Evolutionary conservation across 2,797 vertebrate species (phyloP), one percentile per base, ranked within the genome.

Genomic region (Halcyon leucocephala): DNA sequence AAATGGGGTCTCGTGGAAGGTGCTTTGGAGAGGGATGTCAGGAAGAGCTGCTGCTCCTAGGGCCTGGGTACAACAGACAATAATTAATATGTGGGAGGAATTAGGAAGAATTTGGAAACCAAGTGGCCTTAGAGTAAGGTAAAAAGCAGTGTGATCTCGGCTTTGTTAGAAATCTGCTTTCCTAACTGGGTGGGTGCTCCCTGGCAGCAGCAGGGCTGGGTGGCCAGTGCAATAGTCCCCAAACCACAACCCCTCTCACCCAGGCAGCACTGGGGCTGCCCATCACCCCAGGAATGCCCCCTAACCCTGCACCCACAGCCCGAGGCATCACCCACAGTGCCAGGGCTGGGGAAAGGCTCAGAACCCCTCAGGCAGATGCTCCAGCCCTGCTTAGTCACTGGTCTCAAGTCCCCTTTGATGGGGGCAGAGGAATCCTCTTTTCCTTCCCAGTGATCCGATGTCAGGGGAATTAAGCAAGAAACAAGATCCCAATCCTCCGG

Each of bases 401-500:
- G 14, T 12, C 58, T 28, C 41, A 86, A 55, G 8, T n/a, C 65
- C 31, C 7, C 49, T 89, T 37, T 79, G 57, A 14, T 0, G 0
- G 10, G 48, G 26, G 31, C 18, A 55, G 64, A 46, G 29, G 79
- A 86, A 83, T 64, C 52, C 61, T 74, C 33, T 74, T 57, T 85
- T 82, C 79, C 86, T 80, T 57, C 76, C 67, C 41, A 6, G 69
- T 72, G 89, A 93, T 93, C 69, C 3, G 79, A 7, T 97, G 35
- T 82, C 88, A 73, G 67, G 88, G 86, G 95, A 93, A 82, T 94
- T 93, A 73, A 52, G 79, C 12, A 51, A 14, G 92, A 92, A 96
- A 92, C 69, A 88, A 49, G 89, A 96, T 86, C 76, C 82, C 94
- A 95, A 96, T 96, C 87, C 92, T 58, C 54, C 37, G 11, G 35